Evolutionary conservation across 2,113 vertebrate genomes (phyloP).

Genomic region (Oreochromis tanganicae): DNA sequence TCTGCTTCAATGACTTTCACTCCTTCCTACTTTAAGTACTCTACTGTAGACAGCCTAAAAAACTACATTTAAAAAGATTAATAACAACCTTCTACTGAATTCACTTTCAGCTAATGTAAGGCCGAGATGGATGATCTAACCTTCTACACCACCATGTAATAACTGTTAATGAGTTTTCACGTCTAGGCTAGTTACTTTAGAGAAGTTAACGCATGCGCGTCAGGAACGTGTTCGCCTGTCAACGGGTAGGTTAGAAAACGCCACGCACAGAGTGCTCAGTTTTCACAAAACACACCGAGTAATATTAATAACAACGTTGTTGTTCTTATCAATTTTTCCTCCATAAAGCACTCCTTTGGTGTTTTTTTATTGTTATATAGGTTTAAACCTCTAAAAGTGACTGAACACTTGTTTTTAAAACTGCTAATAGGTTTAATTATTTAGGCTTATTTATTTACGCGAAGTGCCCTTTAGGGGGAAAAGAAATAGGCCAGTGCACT

Average conservation of each 20-base stretch:
- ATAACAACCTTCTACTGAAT: neutral
- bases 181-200: neutral
- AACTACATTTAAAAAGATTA: neutral
- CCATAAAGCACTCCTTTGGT: neutral
- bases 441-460: neutral
- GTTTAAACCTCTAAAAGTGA: neutral
- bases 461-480: neutral
- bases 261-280: neutral
- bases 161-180: neutral
- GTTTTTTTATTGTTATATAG: neutral
- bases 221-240: neutral
- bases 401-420: neutral
- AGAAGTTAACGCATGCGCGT: conserved; percentile 36
- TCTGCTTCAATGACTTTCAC: neutral
- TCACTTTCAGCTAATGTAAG: neutral
- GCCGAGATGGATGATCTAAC: neutral
- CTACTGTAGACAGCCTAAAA: neutral
- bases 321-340: neutral
- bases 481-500: neutral
- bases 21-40: neutral
- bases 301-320: neutral
- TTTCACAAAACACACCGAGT: neutral
- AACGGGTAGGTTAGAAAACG: conserved; percentile 4
- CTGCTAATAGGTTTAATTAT: neutral
- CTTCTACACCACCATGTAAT: neutral